Evolutionary conservation across 2,113 vertebrate species (phyloP).

Genomic region (Colius striatus): DNA sequence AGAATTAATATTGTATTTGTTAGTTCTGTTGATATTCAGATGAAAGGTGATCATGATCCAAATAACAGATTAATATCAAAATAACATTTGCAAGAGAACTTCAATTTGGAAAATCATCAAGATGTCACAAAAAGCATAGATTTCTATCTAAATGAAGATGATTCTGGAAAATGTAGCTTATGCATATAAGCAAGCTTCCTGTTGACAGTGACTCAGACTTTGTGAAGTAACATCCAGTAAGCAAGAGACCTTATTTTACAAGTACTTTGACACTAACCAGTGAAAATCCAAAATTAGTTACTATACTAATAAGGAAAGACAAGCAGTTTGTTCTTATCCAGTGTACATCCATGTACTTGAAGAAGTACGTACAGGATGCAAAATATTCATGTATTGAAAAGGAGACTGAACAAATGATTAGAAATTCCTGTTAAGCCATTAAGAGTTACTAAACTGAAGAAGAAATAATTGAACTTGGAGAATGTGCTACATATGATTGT

Average conservation of each 20-base stretch:
- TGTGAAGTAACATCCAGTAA: background rate
- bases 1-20: background rate
- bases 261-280: background rate
- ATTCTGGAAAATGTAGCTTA: background rate
- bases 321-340: background rate
- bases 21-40: background rate
- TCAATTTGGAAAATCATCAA: background rate
- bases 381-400: background rate
- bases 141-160: background rate
- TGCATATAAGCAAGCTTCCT: background rate
- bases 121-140: background rate
- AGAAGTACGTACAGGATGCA: background rate
- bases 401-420: background rate
- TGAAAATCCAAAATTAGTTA: background rate
- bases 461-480: background rate
- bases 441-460: background rate
- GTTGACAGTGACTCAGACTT: background rate
- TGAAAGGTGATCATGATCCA: background rate
- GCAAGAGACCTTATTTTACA: background rate
- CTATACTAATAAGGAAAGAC: background rate
- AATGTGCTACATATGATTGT: accelerated
- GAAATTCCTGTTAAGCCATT: background rate
- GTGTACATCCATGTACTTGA: background rate
- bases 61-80: background rate
- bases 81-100: background rate